Base-by-base conservation (phyloP, 1,140 invertebrate genomes). In the Habropoda laboriosa region DNA sequence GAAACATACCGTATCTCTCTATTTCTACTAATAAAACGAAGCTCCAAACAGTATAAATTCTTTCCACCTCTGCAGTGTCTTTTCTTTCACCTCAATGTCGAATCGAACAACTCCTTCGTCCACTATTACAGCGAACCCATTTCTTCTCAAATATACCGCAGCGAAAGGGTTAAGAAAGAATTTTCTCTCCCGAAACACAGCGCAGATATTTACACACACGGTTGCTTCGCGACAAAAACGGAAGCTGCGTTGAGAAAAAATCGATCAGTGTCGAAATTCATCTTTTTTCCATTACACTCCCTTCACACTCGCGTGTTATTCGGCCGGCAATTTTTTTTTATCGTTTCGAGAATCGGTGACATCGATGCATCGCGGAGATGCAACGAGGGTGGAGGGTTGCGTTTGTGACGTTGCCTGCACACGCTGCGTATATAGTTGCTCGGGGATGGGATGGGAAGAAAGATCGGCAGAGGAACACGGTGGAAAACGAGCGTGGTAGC, bases 271-370 rank as follows among this genome's bases (percentile, higher is more conserved):
- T 10, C 32, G 21, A 18, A 68, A 51, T 18, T 24, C 13, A 27
- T 24, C 10, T 35, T 38, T 68, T 68, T 38, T 68, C 32, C 12
- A 27, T 51, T n/a, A 7, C 47, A 24, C 7, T 8, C 18, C 3
- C 6, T 47, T 32, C n/a, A 5, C n/a, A 18, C 24, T 13, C n/a
- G 2, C 24, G 12, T 12, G 13, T 68, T 38, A n/a, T 18, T 53
- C 32, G 7, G 8, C 21, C 21, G n/a, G n/a, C n/a, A n/a, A n/a
- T 35, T 35, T 18, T 30, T 53, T 7, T 40, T 13, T 70, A 70
- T 70, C 35, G 51, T 13, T 30, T 7, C 35, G 30, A 55, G 51
- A 30, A 70, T 70, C 24, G 49, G 24, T 55, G 51, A 70, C 49
- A 40, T 38, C 24, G 35, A 21, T 30, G 67, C 18, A 38, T 49